These are phyloP conservation scores for Caenorhabditis inopinata DNA, from an alignment of 1,140 invertebrate genomes.

Conservation along the genomic window DNA sequence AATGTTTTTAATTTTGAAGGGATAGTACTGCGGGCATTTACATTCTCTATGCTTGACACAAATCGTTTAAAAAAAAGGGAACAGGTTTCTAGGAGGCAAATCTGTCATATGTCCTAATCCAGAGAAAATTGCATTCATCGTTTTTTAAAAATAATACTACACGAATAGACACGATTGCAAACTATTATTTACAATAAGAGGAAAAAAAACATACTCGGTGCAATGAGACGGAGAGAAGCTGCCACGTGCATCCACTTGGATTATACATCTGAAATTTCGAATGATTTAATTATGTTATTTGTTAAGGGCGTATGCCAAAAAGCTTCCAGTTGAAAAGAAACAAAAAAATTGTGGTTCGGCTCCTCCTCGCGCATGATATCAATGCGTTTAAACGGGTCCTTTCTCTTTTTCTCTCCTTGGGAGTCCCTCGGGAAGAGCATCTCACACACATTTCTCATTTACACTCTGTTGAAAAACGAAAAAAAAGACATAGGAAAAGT, in stretches of 20 bases:
- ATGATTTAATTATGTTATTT: no score
- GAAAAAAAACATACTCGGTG: slow-evolving; percentile 49
- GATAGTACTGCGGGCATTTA: no score
- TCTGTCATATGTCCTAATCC: no score
- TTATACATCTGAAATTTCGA: not conserved
- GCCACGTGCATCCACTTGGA: slow-evolving; percentile 48
- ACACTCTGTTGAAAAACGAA: slow-evolving; percentile 31
- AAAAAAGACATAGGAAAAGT: not conserved
- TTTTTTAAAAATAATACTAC: no score
- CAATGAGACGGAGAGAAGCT: slow-evolving; percentile 53
- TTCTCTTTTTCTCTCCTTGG: not conserved
- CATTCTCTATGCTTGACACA: no score
- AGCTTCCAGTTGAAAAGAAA: not conserved
- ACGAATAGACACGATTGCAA: no score
- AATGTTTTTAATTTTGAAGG: no score
- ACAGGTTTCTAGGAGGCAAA: not conserved
- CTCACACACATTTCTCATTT: slow-evolving; percentile 28
- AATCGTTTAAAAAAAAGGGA: not conserved
- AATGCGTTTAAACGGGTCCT: slow-evolving; percentile 7
- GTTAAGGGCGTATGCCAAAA: no score
- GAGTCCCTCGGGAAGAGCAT: not conserved
- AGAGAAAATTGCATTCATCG: no score
- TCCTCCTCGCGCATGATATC: slow-evolving; percentile 1
- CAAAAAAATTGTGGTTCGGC: not conserved
- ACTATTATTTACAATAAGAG: not conserved